Base-by-base conservation (phyloP, 2,888 invertebrate species). In the Nomada flava region DNA sequence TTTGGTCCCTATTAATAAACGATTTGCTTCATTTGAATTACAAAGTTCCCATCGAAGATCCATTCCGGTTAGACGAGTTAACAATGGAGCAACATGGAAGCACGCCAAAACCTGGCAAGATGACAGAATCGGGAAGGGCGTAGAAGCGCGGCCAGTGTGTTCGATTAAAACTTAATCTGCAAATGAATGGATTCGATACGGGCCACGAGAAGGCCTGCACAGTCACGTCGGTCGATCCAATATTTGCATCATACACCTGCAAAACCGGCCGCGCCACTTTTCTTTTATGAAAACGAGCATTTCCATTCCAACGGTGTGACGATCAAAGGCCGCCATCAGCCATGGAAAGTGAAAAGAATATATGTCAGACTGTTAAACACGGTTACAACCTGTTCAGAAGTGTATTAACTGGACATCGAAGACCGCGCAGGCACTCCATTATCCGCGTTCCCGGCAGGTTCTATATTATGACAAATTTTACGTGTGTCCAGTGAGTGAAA, bases 221-320 rank as follows among this genome's bases (percentile, higher is more conserved):
- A 47, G 29, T 3, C 18, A 20, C 15, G 2, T 7, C 18, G 55
- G 15, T 50, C 47, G 62, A 69, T 78, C 68, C 76, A 13, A 76
- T 69, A 76, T 76, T 76, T 79, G 76, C 50, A 26, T 64, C 68
- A 62, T 57, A 57, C 47, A 69, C 64, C 79, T 55, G 77, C 64
- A 15, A 23, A 70, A 79, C 79, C 77, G 79, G 79, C 79, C 69
- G 1, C 44, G 64, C 44, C 59, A 60, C 69, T 76, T 76, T 76
- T 79, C 76, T 76, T 52, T 64, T 53, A 57, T 59, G 77, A 70
- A 79, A 76, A 76, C 64, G 68, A 64, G 63, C 63, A 64, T 77
- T 79, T 79, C 59, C 77, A 69, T 69, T 55, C 77, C 18, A 20
- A 29, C 2, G 18, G 42, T 18, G 29, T 13, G 26, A 50, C 20